Conservation (phyloP, 2,888 invertebrate genomes). For the Parascotia fuliginaria region DNA sequence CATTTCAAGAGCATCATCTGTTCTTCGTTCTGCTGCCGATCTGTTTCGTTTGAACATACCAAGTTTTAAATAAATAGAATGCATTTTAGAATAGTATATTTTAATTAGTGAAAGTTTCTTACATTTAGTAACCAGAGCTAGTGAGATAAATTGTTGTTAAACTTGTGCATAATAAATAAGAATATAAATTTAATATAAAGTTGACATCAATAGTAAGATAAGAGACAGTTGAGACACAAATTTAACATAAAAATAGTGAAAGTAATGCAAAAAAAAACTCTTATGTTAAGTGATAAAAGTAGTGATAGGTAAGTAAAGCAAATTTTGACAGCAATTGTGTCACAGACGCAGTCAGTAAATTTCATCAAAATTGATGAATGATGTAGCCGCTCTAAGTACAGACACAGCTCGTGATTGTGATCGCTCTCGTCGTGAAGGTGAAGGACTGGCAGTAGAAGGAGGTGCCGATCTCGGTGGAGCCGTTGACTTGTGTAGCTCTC, state of each 20-base stretch:
- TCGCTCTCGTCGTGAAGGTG: constrained; percentile 61
- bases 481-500: constrained; percentile 63
- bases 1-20: constrained; percentile 73
- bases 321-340: background rate
- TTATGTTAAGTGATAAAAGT: too few relatives aligned
- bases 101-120: background rate
- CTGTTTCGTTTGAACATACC: constrained; percentile 68
- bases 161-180: background rate
- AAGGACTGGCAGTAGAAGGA: constrained; percentile 61
- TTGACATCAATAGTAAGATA: background rate
- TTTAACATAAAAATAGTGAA: too few relatives aligned
- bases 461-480: constrained; percentile 74
- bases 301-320: too few relatives aligned
- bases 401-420: constrained; percentile 75
- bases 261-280: too few relatives aligned
- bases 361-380: constrained; percentile 79
- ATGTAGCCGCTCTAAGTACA: constrained; percentile 72
- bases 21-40: constrained; percentile 73
- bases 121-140: background rate
- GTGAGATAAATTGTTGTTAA: background rate
- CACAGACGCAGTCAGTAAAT: constrained; percentile 55
- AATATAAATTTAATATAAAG: background rate
- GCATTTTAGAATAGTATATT: background rate
- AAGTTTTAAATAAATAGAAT: constrained; percentile 39
- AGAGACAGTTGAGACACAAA: too few relatives aligned